Evolutionary conservation across 2,113 vertebrate genomes (phyloP).

Genomic region (Arenaria interpres): DNA sequence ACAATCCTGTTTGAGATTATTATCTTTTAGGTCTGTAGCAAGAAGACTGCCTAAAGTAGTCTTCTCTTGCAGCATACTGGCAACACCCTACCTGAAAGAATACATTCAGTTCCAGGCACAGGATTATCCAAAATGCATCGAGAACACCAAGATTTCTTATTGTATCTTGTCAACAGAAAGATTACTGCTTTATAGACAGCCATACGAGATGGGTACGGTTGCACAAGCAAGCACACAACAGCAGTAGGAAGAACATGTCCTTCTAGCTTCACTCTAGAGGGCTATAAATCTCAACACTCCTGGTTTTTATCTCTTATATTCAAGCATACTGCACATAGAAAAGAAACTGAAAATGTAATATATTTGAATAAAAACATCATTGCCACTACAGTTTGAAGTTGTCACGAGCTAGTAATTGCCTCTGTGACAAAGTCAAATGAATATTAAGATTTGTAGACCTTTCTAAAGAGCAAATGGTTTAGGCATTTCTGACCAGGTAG

Average conservation of each 20-base stretch:
- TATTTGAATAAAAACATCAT: background rate
- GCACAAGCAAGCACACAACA: background rate
- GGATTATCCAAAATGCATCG: background rate
- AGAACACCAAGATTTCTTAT: background rate
- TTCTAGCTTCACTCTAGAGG: background rate
- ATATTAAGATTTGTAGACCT: background rate
- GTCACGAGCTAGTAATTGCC: background rate
- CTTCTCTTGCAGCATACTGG: background rate
- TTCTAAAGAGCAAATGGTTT: background rate
- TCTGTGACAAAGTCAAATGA: background rate
- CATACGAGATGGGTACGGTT: background rate
- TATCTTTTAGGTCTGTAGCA: background rate
- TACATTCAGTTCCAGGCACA: background rate
- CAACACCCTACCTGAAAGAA: background rate
- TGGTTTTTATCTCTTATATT: background rate
- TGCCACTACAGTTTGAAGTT: background rate
- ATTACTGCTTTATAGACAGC: background rate
- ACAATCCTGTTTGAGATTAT: background rate
- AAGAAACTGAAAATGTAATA: background rate
- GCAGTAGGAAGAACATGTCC: background rate
- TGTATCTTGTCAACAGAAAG: background rate
- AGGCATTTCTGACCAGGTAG: background rate
- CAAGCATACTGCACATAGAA: background rate
- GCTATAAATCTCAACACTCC: background rate
- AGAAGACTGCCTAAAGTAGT: background rate